Evolutionary conservation across 2,797 vertebrate species (phyloP).

Genomic region (Siniperca obscura): DNA sequence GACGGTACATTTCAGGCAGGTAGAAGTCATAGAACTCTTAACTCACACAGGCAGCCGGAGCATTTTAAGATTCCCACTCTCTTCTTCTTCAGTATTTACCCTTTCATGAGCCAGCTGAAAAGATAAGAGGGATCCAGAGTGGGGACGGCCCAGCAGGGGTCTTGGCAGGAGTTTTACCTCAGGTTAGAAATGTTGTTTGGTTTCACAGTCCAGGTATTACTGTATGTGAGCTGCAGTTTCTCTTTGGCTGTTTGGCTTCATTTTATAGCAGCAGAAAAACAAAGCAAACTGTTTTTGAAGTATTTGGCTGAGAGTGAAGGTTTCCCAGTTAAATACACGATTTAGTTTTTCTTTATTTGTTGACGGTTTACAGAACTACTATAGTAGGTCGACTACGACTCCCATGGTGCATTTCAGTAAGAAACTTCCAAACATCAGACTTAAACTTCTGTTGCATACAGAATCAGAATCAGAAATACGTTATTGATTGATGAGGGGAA

Average conservation of each 20-base stretch:
- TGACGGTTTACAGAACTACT: background rate
- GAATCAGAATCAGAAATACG: too few species aligned
- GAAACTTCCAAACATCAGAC: background rate
- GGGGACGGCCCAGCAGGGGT: conserved; percentile 7
- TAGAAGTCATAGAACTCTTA: background rate
- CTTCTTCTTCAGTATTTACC: background rate
- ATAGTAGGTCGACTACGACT: background rate
- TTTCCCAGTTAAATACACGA: background rate
- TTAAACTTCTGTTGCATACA: background rate
- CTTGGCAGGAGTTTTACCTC: conserved; percentile 5
- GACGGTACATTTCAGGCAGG: background rate
- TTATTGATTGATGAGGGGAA: too few species aligned
- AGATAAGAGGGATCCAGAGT: conserved; percentile 11
- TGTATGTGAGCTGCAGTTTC: background rate
- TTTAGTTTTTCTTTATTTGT: background rate
- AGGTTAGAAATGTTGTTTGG: conserved; percentile 4
- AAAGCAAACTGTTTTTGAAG: too few species aligned
- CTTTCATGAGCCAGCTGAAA: conserved; percentile 21
- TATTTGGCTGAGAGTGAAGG: background rate
- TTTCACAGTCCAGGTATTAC: conserved; percentile 6
- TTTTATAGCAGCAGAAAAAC: background rate
- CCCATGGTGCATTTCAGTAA: background rate
- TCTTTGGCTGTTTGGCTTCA: background rate
- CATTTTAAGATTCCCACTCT: background rate
- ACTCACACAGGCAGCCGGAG: background rate